phyloP scores from a whole-genome alignment of 2,113 vertebrate species.

The Eptesicus fuscus region DNA sequence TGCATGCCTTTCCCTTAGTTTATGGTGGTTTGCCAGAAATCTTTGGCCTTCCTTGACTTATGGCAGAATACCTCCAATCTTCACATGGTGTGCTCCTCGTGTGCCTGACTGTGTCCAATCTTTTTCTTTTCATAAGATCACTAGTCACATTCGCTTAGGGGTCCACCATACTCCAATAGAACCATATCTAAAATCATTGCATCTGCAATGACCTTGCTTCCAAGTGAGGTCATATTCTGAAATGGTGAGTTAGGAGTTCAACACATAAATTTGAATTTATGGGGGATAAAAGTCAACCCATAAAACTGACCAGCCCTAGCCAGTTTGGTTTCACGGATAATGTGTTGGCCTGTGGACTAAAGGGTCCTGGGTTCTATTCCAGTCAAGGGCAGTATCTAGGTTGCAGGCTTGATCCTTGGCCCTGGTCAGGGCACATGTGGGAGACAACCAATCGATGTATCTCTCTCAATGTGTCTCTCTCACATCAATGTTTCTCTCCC shows the following conservation, averaged over 20 bases:
- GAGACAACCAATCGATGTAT: too few species aligned
- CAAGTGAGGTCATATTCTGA: not conserved
- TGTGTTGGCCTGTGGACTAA: too few species aligned
- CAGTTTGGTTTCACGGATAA: too few species aligned
- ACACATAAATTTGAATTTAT: not conserved
- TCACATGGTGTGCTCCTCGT: not conserved
- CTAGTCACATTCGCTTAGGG: not conserved
- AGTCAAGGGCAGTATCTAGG: too few species aligned
- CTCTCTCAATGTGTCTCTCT: too few species aligned
- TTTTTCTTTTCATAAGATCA: not conserved
- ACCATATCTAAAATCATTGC: not conserved
- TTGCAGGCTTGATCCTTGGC: too few species aligned
- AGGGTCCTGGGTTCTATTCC: too few species aligned
- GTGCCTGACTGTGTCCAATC: not conserved
- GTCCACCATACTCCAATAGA: fast-evolving
- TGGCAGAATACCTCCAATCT: not conserved
- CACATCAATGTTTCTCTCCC: too few species aligned
- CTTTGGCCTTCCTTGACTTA: not conserved
- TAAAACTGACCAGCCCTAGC: not conserved
- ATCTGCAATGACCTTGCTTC: not conserved
- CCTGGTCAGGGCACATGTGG: too few species aligned
- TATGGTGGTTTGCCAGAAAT: not conserved
- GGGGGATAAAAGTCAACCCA: not conserved
- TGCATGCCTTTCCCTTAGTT: not conserved
- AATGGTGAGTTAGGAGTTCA: not conserved